Evolutionary conservation across 2,797 vertebrate species (phyloP).

Genomic region (Odontamblyopus rebecca): DNA sequence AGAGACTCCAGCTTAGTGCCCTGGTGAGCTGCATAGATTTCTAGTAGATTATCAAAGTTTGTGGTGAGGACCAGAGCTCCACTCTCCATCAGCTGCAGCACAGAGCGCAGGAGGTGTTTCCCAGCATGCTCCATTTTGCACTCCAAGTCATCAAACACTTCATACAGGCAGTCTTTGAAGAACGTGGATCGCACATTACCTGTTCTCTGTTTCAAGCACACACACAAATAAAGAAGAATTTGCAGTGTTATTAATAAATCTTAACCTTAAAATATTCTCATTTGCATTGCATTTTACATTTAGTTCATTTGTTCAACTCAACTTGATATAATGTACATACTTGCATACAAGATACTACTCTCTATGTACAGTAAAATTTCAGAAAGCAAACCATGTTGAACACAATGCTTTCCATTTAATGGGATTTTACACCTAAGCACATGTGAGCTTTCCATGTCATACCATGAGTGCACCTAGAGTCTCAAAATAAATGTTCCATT

Average conservation of each 20-base stretch:
- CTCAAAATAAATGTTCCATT: constrained; percentile 25
- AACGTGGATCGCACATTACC: constrained; percentile 94
- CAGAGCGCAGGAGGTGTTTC: constrained; percentile 90
- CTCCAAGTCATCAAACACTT: constrained; percentile 95
- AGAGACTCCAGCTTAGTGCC: constrained; percentile 92
- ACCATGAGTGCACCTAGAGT: constrained; percentile 13
- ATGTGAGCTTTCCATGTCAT: constrained; percentile 25
- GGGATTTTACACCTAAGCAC: constrained; percentile 21
- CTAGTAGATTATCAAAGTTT: constrained; percentile 95
- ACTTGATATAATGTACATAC: neutral
- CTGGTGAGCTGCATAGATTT: constrained; percentile 92
- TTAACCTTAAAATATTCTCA: neutral
- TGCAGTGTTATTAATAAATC: neutral
- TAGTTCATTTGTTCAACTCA: neutral
- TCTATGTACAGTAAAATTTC: neutral
- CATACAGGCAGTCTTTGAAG: constrained; percentile 96
- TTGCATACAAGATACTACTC: neutral
- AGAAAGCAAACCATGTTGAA: neutral
- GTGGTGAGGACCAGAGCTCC: constrained; percentile 93
- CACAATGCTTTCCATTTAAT: constrained; percentile 31
- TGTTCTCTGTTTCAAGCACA: constrained; percentile 80
- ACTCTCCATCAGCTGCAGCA: constrained; percentile 93
- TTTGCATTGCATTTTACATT: neutral
- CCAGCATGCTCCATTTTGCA: constrained; percentile 95
- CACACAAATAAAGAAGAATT: neutral